Evolutionary conservation across 2,113 vertebrate genomes (phyloP).

Genomic region (Mesitornis unicolor): DNA sequence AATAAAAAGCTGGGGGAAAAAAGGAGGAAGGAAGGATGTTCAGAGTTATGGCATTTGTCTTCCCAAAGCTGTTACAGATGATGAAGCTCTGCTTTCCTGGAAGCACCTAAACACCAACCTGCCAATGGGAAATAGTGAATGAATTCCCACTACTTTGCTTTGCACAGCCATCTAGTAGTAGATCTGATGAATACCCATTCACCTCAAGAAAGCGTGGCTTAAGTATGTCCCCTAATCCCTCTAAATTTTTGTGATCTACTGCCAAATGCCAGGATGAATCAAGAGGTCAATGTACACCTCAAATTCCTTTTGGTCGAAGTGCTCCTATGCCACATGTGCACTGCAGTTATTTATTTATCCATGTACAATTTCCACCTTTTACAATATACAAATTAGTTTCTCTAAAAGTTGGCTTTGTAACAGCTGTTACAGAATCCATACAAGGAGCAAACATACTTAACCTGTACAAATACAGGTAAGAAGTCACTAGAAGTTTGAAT

Average conservation of each 20-base stretch:
- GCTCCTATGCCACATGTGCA: background rate
- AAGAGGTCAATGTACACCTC: background rate
- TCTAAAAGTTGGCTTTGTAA: background rate
- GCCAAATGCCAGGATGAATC: background rate
- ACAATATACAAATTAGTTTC: background rate
- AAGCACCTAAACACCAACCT: background rate
- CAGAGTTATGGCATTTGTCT: background rate
- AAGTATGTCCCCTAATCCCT: background rate
- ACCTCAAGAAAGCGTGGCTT: background rate
- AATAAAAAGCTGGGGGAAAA: background rate
- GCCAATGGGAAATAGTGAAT: background rate
- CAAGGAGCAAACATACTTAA: background rate
- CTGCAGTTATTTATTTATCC: background rate
- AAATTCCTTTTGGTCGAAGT: background rate
- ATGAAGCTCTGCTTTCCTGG: background rate
- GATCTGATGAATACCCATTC: background rate
- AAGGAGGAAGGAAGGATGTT: background rate
- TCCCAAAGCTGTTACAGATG: rapidly evolving
- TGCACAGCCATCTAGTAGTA: background rate
- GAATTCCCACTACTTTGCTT: background rate
- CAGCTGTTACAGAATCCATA: background rate
- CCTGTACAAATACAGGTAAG: background rate
- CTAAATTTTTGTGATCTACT: background rate
- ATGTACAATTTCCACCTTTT: background rate
- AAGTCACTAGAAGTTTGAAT: background rate